Base-by-base conservation (phyloP, 1,140 invertebrate genomes). In the Drosophila seguyi region DNA sequence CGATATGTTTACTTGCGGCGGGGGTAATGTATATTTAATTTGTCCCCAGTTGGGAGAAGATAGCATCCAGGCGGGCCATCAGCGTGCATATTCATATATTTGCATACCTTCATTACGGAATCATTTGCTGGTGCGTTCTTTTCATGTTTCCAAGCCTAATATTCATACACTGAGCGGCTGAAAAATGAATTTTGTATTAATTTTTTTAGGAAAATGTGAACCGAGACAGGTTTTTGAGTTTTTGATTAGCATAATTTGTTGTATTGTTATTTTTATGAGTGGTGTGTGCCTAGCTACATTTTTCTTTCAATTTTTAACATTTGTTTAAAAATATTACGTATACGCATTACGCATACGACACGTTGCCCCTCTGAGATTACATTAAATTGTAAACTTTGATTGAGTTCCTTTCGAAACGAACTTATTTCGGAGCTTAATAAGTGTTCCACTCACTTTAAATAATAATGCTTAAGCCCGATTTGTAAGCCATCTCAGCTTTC, bases 21-120 rank as follows among this genome's bases (percentile, higher is more conserved):
- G 61, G 66, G 34, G 29, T 69, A 69, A 69, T 69, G 66, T 69
- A 67, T 69, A 69, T 69, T 69, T 69, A 69, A 69, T 69, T 69
- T 69, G 61, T 67, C 66, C 66, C 66, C 61, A 67, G 66, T 44
- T 67, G 66, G 61, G 47, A 36, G 36, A 68, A 42, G 65, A 68
- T 65, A 50, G 44, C 36, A 53, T 41, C 66, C 50, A 53, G 31
- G 7, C 61, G 22, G 65, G 65, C 61, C 60, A 68, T 66, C 65
- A 44, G 45, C 11, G 29, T 36, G 38, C 66, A 53, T 41, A 67
- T 67, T 69, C 66, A 67, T 45, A 53, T 69, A 69, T 69, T 67
- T 69, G 62, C 47, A 52, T 69, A 69, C 66, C 47, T 69, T 69
- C 47, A 67, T 69, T 69, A 67, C 39, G 66, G 38, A 69, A 67